A percentile compares a stretch with the other conserved stretches of the same genome.
Conservation (phyloP, 2,113 vertebrate genomes). For the Zapornia atra region DNA sequence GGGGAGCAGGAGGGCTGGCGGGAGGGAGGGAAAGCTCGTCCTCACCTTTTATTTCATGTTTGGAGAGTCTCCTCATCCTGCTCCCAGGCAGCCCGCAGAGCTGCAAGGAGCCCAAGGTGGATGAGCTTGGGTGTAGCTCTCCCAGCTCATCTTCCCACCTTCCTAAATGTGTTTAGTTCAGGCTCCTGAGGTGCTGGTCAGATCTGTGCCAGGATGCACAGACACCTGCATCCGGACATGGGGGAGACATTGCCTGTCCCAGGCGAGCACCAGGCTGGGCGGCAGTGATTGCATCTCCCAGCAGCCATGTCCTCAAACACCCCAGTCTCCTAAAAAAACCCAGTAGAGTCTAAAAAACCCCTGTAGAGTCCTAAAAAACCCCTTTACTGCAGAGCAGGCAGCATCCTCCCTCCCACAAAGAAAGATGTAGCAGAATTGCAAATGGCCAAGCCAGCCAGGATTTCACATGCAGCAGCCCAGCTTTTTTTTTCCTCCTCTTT, state of each 20-base stretch:
- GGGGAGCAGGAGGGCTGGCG: background rate
- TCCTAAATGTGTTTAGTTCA: background rate
- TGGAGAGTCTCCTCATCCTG: background rate
- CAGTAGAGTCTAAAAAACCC: background rate
- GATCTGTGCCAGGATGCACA: background rate
- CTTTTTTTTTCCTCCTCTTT: too few species aligned
- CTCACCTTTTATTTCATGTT: background rate
- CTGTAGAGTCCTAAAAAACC: background rate
- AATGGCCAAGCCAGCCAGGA: background rate
- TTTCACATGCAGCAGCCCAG: background rate
- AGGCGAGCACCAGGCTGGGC: background rate
- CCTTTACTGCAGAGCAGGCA: background rate
- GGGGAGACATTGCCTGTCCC: fast-evolving
- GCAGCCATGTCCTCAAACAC: background rate
- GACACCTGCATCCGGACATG: fast-evolving
- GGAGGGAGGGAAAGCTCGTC: background rate
- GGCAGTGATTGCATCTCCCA: background rate
- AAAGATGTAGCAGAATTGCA: background rate
- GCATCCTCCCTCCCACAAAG: background rate
- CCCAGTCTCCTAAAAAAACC: background rate
- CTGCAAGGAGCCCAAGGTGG: background rate
- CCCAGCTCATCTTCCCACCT: fast-evolving
- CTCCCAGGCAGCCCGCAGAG: background rate
- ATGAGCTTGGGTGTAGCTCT: background rate
- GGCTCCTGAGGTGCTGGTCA: background rate